phyloP scores from a whole-genome alignment of 2,888 invertebrate genomes.

The Agrochola macilenta region DNA sequence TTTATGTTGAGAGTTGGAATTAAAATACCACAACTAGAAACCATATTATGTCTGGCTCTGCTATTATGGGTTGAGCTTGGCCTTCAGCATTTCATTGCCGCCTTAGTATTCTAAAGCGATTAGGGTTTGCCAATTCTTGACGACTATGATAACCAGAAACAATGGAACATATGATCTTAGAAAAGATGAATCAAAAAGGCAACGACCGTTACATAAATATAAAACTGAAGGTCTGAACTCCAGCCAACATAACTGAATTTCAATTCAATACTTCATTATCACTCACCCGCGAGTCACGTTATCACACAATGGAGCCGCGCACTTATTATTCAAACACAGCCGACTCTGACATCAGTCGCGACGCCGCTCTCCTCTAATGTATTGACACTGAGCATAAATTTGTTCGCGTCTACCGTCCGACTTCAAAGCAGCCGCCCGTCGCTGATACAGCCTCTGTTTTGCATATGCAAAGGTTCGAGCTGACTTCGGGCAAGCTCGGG shows the following conservation, averaged over 20 bases:
- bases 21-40: not conserved
- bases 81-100: not conserved
- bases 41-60: not conserved
- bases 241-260: constrained; percentile 3
- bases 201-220: not conserved
- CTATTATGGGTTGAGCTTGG: not conserved
- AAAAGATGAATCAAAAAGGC: not conserved
- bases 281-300: constrained; percentile 31
- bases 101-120: not conserved
- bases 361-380: constrained; percentile 79
- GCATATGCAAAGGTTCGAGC: constrained; percentile 76
- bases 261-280: constrained; percentile 7
- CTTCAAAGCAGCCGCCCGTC: constrained; percentile 72
- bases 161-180: not conserved
- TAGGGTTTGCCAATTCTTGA: not conserved
- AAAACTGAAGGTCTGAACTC: constrained; percentile 9
- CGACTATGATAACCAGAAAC: not conserved
- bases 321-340: constrained; percentile 75
- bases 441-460: constrained; percentile 69
- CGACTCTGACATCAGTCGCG: constrained; percentile 81
- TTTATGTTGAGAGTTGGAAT: constrained; percentile 31
- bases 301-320: constrained; percentile 66
- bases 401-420: constrained; percentile 76
- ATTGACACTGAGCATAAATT: constrained; percentile 83
- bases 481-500: constrained; percentile 60